Conservation (phyloP, 2,888 invertebrate species). For the Fragum sueziense region DNA sequence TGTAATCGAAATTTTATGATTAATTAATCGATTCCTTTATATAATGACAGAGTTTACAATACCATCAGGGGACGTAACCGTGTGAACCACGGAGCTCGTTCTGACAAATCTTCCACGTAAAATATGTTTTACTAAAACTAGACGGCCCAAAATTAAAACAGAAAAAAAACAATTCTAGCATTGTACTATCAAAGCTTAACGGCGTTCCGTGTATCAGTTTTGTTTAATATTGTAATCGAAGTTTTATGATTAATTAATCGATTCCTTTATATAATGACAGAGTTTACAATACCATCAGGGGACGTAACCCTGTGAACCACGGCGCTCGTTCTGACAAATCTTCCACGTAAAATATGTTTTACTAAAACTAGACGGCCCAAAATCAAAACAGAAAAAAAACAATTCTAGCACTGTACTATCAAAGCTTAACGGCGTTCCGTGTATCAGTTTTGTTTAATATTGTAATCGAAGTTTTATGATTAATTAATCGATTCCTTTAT, state of each 20-base stretch:
- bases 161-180: no score
- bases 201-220: conserved; percentile 25
- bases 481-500: conserved; percentile 40
- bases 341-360: conserved; percentile 40
- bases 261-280: conserved; percentile 21
- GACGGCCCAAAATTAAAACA: no score
- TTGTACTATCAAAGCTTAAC: neutral
- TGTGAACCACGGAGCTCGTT: conserved; percentile 19
- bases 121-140: conserved; percentile 38
- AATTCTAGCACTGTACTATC: no score
- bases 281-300: conserved; percentile 35
- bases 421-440: conserved; percentile 13
- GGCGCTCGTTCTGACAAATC: conserved; percentile 26
- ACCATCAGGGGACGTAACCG: conserved; percentile 35
- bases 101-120: conserved; percentile 35
- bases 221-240: conserved; percentile 41
- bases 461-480: conserved; percentile 47
- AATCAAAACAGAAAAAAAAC: no score
- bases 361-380: no score
- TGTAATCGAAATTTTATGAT: conserved; percentile 47
- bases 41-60: conserved; percentile 27
- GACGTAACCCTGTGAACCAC: conserved; percentile 24
- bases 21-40: conserved; percentile 40
- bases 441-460: conserved; percentile 33
- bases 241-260: conserved; percentile 53